Evolutionary conservation across 1,140 invertebrate genomes (phyloP).

Genomic region (Drosophila busckii): DNA sequence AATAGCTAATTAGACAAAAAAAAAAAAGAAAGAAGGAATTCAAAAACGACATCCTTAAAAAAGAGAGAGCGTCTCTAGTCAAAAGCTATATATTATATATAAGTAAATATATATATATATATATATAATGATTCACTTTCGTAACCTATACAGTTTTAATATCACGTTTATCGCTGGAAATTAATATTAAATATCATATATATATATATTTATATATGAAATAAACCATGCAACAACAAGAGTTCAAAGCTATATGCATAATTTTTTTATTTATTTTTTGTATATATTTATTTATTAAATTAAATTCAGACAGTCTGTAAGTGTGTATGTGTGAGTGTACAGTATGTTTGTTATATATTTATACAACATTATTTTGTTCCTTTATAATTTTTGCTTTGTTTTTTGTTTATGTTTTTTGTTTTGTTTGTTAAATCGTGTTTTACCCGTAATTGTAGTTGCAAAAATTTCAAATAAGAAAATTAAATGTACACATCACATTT

Average conservation of each 20-base stretch:
- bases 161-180: too few species aligned
- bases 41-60: too few species aligned
- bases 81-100: too few species aligned
- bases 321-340: conserved; percentile 2
- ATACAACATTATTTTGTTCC: conserved; percentile 4
- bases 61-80: too few species aligned
- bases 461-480: conserved; percentile 35
- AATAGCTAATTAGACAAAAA: conserved; percentile 12
- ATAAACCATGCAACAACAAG: conserved; percentile 38
- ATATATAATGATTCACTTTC: too few species aligned
- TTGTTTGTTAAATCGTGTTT: conserved; percentile 31
- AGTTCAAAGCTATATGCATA: conserved; percentile 29
- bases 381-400: conserved; percentile 10
- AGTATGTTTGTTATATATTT: conserved; percentile 9
- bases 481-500: conserved; percentile 37
- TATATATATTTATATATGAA: too few species aligned
- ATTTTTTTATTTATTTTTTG: neutral
- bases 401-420: conserved; percentile 31
- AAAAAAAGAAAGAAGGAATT: neutral
- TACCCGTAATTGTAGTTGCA: conserved; percentile 72
- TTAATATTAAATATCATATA: too few species aligned
- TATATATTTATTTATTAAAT: conserved; percentile 7
- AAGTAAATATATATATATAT: too few species aligned
- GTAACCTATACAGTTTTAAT: too few species aligned
- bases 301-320: conserved; percentile 30